Percentiles rank a stretch among this genome's conserved stretches.
These are phyloP conservation scores for Metallyticus violacea DNA, from an alignment of 2,888 invertebrate species.

Conservation along the genomic window DNA sequence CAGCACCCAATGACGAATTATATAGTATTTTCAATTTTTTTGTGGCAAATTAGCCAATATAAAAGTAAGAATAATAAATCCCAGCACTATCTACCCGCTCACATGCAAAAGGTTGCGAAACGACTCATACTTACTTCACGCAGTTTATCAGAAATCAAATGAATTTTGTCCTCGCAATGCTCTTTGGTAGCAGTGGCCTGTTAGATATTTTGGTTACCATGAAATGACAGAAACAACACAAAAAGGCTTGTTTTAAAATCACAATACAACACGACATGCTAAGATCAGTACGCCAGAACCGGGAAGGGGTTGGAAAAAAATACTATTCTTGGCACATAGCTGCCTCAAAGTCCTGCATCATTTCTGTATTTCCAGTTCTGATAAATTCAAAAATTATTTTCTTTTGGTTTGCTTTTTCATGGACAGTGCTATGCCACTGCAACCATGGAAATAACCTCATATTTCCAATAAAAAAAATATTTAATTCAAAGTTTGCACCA, in stretches of 20 bases:
- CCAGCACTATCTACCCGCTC: background rate
- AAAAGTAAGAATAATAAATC: background rate
- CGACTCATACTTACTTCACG: conserved; percentile 62
- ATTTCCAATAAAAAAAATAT: background rate
- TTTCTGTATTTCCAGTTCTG: background rate
- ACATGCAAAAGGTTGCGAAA: conserved; percentile 26
- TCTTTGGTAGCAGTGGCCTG: conserved; percentile 71
- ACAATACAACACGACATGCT: conserved; percentile 27
- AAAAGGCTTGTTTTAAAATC: conserved; percentile 27
- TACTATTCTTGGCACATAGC: conserved; percentile 6
- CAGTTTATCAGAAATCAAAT: conserved; percentile 68
- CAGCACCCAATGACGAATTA: conserved; percentile 1
- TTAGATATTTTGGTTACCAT: conserved; percentile 31
- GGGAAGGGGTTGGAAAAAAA: background rate
- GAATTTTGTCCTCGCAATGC: conserved; percentile 71
- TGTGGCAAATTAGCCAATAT: background rate
- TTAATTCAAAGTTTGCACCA: background rate
- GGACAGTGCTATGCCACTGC: background rate
- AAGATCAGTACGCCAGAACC: background rate
- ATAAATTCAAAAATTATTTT: background rate
- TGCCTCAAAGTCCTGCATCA: background rate
- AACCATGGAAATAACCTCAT: background rate
- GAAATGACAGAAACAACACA: conserved; percentile 29
- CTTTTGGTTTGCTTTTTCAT: background rate
- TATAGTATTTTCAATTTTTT: background rate